Percentiles rank a stretch among this genome's conserved stretches.
Conservation (phyloP, 37 sponge, comb jelly and placozoan species). For the Corticium candelabrum region DNA sequence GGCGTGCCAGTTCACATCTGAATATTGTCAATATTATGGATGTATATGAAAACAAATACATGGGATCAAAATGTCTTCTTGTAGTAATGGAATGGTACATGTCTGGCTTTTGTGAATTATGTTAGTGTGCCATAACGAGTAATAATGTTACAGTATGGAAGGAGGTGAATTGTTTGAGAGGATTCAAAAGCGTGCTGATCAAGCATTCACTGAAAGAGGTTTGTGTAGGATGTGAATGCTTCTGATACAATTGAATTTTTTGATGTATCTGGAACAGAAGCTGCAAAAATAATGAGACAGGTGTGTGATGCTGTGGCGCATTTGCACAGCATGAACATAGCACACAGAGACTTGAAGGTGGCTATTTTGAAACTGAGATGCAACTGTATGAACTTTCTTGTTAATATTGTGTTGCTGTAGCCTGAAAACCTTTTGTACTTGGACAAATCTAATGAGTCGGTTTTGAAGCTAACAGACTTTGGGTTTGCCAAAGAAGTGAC, state of each 20-base stretch:
- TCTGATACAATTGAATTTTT: too few species aligned
- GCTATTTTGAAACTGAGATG: neutral
- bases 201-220: constrained; percentile 86
- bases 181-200: constrained; percentile 75
- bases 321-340: constrained; percentile 75
- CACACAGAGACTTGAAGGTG: constrained; percentile 93
- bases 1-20: constrained; percentile 60
- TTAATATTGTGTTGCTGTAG: constrained; percentile 13
- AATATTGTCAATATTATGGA: constrained; percentile 92
- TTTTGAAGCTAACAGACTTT: constrained; percentile 92
- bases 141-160: constrained; percentile 61
- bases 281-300: constrained; percentile 66
- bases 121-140: neutral
- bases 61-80: constrained; percentile 65
- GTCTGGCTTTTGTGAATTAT: too few species aligned
- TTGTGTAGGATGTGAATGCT: neutral
- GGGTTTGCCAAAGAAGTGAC: constrained; percentile 91
- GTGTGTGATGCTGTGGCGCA: constrained; percentile 76
- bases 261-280: too few species aligned
- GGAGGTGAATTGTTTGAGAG: constrained; percentile 97
- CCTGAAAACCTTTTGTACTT: constrained; percentile 80
- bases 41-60: constrained; percentile 87
- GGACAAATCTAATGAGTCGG: constrained; percentile 18
- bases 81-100: constrained; percentile 97
- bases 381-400: neutral